These are phyloP conservation scores for Perca flavescens DNA, from an alignment of 2,113 vertebrate species.

Conservation along the genomic window DNA sequence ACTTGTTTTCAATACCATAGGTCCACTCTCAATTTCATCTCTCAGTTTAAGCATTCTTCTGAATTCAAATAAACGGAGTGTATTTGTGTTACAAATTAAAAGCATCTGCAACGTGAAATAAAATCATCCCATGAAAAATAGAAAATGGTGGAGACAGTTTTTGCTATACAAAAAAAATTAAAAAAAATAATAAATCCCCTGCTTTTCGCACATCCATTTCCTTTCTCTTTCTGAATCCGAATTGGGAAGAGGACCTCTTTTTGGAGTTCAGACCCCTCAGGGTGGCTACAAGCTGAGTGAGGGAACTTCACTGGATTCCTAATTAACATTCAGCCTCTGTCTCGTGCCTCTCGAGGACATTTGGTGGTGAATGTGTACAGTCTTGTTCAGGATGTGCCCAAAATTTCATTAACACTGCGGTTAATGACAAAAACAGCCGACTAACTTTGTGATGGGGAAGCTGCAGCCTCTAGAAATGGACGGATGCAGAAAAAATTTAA, in stretches of 20 bases:
- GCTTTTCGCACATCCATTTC: conserved; percentile 47
- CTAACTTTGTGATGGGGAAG: conserved; percentile 40
- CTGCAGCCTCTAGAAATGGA: conserved; percentile 38
- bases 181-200: conserved; percentile 6
- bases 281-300: conserved; percentile 76
- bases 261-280: conserved; percentile 77
- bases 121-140: conserved; percentile 23
- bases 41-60: conserved; percentile 27
- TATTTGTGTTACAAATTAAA: conserved; percentile 50
- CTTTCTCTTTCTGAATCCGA: conserved; percentile 37
- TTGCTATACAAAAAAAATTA: background rate
- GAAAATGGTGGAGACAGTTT: conserved; percentile 11
- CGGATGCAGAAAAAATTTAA: conserved; percentile 14
- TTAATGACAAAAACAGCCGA: conserved; percentile 64
- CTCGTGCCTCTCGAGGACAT: conserved; percentile 69
- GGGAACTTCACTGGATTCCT: conserved; percentile 76
- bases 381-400: conserved; percentile 58
- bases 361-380: conserved; percentile 57
- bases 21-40: conserved; percentile 61
- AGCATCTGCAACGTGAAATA: conserved; percentile 24
- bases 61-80: conserved; percentile 43
- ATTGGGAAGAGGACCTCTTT: conserved; percentile 59
- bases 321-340: conserved; percentile 83
- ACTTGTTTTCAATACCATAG: conserved; percentile 69
- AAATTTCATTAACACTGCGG: conserved; percentile 73